Conservation (phyloP, 92 coral and sea anemone genomes). For the Isaurus tuberculatus region DNA sequence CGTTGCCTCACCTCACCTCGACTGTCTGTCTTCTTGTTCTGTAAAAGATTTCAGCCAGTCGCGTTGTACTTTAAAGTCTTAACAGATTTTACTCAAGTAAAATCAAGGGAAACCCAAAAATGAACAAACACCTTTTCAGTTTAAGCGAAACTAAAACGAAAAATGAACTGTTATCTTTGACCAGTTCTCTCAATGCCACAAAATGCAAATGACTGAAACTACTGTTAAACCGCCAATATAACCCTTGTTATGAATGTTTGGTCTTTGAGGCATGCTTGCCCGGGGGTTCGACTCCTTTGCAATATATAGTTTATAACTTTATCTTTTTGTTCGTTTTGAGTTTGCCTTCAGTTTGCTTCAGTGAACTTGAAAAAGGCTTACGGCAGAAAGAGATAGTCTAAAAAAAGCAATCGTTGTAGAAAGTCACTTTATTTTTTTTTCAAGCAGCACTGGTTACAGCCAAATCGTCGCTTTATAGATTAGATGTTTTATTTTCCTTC, state of each 20-base stretch:
- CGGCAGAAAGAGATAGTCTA: not conserved
- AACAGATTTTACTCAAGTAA: not conserved
- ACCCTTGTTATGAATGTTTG: conserved; percentile 39
- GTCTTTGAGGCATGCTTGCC: conserved; percentile 50
- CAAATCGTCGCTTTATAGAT: not conserved
- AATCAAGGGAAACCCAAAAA: not conserved
- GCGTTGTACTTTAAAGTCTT: not conserved
- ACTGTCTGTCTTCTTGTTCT: conserved; percentile 16
- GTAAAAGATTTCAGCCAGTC: not conserved
- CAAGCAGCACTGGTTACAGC: not conserved
- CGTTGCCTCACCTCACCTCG: conserved; percentile 25
- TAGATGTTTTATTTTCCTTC: not conserved
- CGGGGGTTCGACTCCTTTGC: conserved; percentile 31
- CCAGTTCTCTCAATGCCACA: conserved; percentile 31
- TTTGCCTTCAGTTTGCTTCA: conserved; percentile 27
- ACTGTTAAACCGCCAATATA: conserved; percentile 31
- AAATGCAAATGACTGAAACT: conserved; percentile 43
- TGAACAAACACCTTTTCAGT: not conserved
- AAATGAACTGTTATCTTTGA: conserved; percentile 18
- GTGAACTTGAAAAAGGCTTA: conserved; percentile 25
- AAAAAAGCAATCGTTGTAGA: not conserved
- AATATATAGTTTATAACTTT: conserved; percentile 30
- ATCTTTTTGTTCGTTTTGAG: conserved; percentile 29
- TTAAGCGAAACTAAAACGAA: not conserved
- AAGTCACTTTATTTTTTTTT: not conserved